Percentiles rank a stretch among this genome's conserved stretches.
phyloP scores from a whole-genome alignment of 2,797 vertebrate genomes.

The Pampus argenteus region DNA sequence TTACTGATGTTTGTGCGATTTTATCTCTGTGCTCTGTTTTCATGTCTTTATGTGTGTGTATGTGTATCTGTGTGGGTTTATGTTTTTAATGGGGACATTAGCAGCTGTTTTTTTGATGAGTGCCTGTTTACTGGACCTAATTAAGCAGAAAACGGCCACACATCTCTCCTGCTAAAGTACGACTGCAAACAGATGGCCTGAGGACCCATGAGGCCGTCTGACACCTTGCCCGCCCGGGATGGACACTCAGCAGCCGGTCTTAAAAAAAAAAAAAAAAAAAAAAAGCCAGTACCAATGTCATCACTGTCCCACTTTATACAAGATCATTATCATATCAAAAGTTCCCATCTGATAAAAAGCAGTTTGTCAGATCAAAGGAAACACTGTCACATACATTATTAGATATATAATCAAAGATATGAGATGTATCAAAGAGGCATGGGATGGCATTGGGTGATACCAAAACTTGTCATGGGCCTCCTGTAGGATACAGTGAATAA shows the following conservation, averaged over 20 bases:
- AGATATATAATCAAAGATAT: no score
- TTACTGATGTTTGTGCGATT: conserved; percentile 65
- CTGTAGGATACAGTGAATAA: no score
- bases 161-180: conserved; percentile 73
- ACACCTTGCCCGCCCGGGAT: conserved; percentile 71
- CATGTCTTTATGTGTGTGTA: conserved; percentile 42
- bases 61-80: conserved; percentile 53
- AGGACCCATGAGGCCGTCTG: conserved; percentile 73
- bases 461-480: no score
- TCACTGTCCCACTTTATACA: conserved; percentile 56
- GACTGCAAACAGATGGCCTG: conserved; percentile 81
- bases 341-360: conserved; percentile 25
- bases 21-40: conserved; percentile 62
- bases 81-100: conserved; percentile 82
- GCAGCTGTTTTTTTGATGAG: conserved; percentile 87
- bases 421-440: no score
- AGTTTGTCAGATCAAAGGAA: background rate
- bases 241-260: conserved; percentile 69
- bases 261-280: conserved; percentile 27
- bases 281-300: conserved; percentile 48
- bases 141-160: conserved; percentile 85
- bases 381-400: background rate
- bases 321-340: conserved; percentile 47
- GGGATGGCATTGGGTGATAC: no score
- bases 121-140: conserved; percentile 86